Conservation (phyloP, 2,113 vertebrate genomes). For the Acrocephalus arundinaceus region DNA sequence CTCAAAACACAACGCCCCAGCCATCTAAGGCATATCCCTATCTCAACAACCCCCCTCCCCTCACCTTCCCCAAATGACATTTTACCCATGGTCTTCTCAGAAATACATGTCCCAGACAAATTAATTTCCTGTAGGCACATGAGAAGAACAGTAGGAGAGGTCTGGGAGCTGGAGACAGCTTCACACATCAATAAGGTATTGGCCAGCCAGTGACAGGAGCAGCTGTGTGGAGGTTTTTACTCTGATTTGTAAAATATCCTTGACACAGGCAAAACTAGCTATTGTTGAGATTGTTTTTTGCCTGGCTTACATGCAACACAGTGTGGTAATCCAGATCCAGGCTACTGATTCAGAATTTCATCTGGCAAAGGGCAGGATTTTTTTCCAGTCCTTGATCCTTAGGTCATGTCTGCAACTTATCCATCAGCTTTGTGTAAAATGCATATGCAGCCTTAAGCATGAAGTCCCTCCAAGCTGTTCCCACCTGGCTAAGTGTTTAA, state of each 20-base stretch:
- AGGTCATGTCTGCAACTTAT: not conserved
- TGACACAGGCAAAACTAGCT: not conserved
- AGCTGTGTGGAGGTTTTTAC: not conserved
- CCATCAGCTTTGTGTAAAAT: not conserved
- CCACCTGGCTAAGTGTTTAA: not conserved
- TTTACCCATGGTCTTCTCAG: not conserved
- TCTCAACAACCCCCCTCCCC: not conserved
- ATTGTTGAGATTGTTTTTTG: not conserved
- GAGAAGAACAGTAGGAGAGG: constrained; percentile 14
- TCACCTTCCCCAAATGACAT: not conserved
- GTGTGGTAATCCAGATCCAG: not conserved
- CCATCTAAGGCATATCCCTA: not conserved
- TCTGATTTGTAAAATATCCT: not conserved
- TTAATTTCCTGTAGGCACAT: not conserved
- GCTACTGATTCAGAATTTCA: constrained; percentile 2
- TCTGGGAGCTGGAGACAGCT: not conserved
- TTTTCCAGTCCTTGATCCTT: not conserved
- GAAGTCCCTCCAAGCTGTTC: not conserved
- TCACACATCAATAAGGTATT: not conserved
- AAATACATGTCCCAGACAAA: not conserved
- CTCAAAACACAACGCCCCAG: not conserved
- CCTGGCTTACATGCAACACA: not conserved
- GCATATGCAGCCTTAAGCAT: not conserved
- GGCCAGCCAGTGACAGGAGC: not conserved
- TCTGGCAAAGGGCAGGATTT: not conserved